Conservation (phyloP, 1,140 invertebrate genomes). For the Druon quercuslanigerum region DNA sequence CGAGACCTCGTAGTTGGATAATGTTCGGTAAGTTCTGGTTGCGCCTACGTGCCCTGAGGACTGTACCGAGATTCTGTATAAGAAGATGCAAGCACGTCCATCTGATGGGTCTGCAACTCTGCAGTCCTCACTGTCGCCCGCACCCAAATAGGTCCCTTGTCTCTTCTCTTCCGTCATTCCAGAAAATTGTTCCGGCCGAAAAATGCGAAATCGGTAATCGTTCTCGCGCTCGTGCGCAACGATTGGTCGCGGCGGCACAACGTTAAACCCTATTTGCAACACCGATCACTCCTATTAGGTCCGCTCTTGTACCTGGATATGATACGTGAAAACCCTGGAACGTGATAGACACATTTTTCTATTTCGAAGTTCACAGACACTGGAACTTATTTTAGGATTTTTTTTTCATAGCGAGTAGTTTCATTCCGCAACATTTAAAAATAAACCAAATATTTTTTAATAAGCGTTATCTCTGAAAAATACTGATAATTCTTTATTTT, state of each 20-base stretch:
- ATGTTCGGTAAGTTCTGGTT: slow-evolving; percentile 65
- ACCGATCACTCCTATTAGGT: slow-evolving; percentile 40
- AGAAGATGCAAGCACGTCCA: slow-evolving; percentile 35
- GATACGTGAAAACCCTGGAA: slow-evolving; percentile 6
- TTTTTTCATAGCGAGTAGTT: no score
- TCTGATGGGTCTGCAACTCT: not conserved
- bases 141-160: slow-evolving; percentile 17
- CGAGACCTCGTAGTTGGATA: slow-evolving; percentile 38
- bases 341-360: not conserved
- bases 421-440: no score
- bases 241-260: slow-evolving; percentile 42
- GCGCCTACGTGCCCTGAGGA: slow-evolving; percentile 60
- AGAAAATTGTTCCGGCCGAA: slow-evolving; percentile 53
- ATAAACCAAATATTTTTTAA: no score
- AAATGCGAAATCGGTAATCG: slow-evolving; percentile 64
- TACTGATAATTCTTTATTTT: no score
- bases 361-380: not conserved
- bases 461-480: no score
- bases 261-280: slow-evolving; percentile 35
- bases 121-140: slow-evolving; percentile 32
- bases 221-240: slow-evolving; percentile 58
- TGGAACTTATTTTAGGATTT: no score
- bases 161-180: slow-evolving; percentile 34
- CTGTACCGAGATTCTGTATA: slow-evolving; percentile 1
- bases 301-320: not conserved